These are phyloP conservation scores for Lepidostoma basale DNA, from an alignment of 1,140 invertebrate species.

Conservation along the genomic window DNA sequence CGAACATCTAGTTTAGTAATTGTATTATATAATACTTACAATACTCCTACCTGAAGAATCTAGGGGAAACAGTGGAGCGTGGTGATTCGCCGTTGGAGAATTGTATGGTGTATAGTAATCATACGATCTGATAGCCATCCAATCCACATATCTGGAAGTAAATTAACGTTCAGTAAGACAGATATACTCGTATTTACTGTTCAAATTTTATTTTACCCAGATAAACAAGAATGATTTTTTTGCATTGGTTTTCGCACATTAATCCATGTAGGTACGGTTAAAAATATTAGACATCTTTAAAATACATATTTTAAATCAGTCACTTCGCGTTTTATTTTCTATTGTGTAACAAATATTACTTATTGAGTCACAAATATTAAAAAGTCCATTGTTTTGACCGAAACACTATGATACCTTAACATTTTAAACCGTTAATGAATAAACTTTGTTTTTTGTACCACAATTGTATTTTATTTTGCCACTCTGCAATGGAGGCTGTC, in stretches of 20 bases:
- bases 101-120: neutral
- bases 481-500: too few relatives aligned
- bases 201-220: too few relatives aligned
- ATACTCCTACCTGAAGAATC: neutral
- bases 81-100: neutral
- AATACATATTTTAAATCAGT: neutral
- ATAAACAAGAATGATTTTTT: neutral
- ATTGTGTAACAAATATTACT: too few relatives aligned
- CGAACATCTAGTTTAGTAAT: neutral
- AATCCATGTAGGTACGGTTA: neutral
- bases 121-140: neutral
- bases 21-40: neutral
- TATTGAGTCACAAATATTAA: too few relatives aligned
- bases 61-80: neutral
- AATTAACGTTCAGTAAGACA: neutral
- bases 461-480: too few relatives aligned
- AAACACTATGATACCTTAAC: too few relatives aligned
- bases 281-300: neutral
- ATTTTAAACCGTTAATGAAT: too few relatives aligned
- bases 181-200: neutral
- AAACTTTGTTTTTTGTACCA: too few relatives aligned
- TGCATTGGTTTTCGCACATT: neutral
- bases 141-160: neutral
- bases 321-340: neutral
- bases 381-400: too few relatives aligned